A percentile compares a stretch with the other conserved stretches of the same genome.
phyloP scores from a whole-genome alignment of 1,140 invertebrate genomes.

The Brachionus sp. region DNA sequence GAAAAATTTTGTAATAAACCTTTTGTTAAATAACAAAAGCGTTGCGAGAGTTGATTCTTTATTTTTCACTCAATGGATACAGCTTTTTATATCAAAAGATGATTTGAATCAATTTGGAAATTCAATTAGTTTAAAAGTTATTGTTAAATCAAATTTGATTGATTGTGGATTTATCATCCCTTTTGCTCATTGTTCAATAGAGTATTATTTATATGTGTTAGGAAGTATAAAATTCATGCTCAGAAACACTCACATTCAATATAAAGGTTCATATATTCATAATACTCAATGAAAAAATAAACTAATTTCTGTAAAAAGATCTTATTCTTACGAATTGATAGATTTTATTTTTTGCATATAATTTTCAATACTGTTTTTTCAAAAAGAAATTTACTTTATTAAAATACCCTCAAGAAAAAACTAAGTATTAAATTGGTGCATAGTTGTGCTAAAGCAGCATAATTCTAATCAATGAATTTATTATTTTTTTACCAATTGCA shows the following conservation, averaged over 20 bases:
- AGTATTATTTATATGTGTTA: constrained; percentile 32
- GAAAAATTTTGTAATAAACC: constrained; percentile 14
- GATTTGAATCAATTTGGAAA: neutral
- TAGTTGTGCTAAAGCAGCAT: too few relatives aligned
- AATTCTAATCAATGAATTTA: too few relatives aligned
- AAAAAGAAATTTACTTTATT: too few relatives aligned
- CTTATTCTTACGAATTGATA: too few relatives aligned
- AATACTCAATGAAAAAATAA: neutral
- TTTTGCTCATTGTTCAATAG: neutral
- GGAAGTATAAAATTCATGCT: constrained; percentile 44
- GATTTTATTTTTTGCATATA: too few relatives aligned
- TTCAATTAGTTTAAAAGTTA: neutral
- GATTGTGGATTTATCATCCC: constrained; percentile 29
- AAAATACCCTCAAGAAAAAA: too few relatives aligned
- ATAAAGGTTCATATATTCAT: constrained; percentile 2
- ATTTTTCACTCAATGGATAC: constrained; percentile 17
- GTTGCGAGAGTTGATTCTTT: neutral
- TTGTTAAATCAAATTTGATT: neutral
- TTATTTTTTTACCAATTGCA: too few relatives aligned
- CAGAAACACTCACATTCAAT: neutral
- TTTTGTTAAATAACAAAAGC: neutral
- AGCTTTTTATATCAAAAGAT: neutral
- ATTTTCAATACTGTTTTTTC: too few relatives aligned
- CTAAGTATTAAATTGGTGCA: too few relatives aligned
- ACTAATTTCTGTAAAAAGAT: neutral